Evolutionary conservation across 2,113 vertebrate species (phyloP).

Genomic region (Nanorana parkeri): DNA sequence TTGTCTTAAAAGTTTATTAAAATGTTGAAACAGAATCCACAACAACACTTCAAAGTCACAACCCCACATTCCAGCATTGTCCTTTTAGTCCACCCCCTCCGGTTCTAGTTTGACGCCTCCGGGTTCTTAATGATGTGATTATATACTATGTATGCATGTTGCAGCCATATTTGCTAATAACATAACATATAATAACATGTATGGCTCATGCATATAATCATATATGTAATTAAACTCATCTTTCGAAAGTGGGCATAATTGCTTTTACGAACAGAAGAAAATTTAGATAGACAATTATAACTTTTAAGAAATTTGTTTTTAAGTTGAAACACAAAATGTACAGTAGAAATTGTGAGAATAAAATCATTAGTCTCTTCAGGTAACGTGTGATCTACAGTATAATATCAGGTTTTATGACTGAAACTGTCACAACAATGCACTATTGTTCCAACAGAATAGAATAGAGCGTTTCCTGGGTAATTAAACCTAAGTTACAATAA

Average conservation of each 20-base stretch:
- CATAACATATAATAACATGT: neutral
- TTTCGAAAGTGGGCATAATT: conserved; percentile 21
- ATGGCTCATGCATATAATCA: conserved; percentile 11
- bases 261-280: neutral
- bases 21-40: too few species aligned
- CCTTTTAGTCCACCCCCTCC: too few species aligned
- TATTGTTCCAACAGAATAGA: conserved; percentile 48
- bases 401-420: conserved; percentile 36
- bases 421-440: conserved; percentile 50
- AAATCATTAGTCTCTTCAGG: conserved; percentile 30
- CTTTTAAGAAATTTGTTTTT: conserved; percentile 28
- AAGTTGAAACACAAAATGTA: conserved; percentile 37
- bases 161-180: too few species aligned
- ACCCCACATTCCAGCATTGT: too few species aligned
- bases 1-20: too few species aligned
- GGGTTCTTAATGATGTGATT: too few species aligned
- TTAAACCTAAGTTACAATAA: conserved; percentile 44
- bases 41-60: too few species aligned
- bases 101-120: too few species aligned
- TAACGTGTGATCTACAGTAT: conserved; percentile 41
- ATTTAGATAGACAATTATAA: conserved; percentile 43
- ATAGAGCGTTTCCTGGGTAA: conserved; percentile 33
- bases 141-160: too few species aligned
- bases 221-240: conserved; percentile 13
- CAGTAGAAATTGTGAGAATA: conserved; percentile 24